Conservation (phyloP, 1,140 invertebrate genomes). For the Drosophila kohkoa region DNA sequence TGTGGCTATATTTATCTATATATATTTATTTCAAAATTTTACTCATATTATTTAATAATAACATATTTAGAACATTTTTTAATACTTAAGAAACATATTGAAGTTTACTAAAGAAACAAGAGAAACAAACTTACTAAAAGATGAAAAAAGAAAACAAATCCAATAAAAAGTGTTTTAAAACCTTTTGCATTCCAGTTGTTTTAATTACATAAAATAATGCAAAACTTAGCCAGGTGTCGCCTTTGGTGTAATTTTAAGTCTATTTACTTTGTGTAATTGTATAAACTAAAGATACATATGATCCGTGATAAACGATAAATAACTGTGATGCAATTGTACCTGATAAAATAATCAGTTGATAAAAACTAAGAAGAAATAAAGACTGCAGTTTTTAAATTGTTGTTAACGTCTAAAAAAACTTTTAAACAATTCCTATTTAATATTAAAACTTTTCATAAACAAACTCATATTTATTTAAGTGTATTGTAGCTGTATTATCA, state of each 20-base stretch:
- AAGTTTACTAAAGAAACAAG: conserved; percentile 12
- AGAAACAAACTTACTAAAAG: conserved; percentile 1
- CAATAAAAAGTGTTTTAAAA: conserved; percentile 73
- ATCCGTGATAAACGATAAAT: conserved; percentile 43
- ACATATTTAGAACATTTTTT: conserved; percentile 34
- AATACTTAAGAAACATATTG: conserved; percentile 32
- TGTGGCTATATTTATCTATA: conserved; percentile 17
- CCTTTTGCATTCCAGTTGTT: conserved; percentile 82
- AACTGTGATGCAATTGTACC: conserved; percentile 52
- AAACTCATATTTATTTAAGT: conserved; percentile 59
- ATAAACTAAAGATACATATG: conserved; percentile 40
- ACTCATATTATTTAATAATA: conserved; percentile 15
- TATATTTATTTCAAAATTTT: conserved; percentile 32
- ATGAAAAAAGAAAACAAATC: conserved; percentile 43
- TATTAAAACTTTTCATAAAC: conserved; percentile 40
- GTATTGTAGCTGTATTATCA: conserved; percentile 62
- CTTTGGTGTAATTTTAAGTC: conserved; percentile 73
- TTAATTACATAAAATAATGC: conserved; percentile 67
- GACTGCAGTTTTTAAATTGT: conserved; percentile 76
- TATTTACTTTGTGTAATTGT: conserved; percentile 62
- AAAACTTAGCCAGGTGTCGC: conserved; percentile 73
- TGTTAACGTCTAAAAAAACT: conserved; percentile 57
- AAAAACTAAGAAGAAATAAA: conserved; percentile 76
- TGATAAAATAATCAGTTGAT: conserved; percentile 57
- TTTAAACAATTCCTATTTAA: conserved; percentile 19